A percentile compares a stretch with the other conserved stretches of the same genome.
phyloP scores from a whole-genome alignment of 2,888 invertebrate genomes.

The Panzeria rudis region DNA sequence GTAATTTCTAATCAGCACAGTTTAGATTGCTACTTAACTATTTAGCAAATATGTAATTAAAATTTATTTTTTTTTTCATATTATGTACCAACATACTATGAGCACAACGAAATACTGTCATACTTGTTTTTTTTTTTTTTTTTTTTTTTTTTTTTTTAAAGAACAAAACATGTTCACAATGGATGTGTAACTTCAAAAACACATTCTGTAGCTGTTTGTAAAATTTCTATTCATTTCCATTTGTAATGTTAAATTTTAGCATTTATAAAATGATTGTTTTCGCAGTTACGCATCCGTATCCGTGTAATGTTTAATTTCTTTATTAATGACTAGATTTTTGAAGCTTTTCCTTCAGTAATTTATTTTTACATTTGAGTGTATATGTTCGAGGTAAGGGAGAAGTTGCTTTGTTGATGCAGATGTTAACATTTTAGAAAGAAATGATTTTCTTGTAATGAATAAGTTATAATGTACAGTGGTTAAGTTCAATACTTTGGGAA shows the following conservation, averaged over 20 bases:
- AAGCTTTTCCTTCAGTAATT: slow-evolving; percentile 27
- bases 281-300: slow-evolving; percentile 29
- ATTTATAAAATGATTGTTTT: slow-evolving; percentile 45
- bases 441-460: slow-evolving; percentile 10
- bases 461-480: not conserved
- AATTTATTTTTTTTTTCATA: not conserved
- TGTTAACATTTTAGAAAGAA: slow-evolving; percentile 24
- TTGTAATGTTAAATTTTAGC: slow-evolving; percentile 31
- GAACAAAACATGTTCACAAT: slow-evolving; percentile 16
- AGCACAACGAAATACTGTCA: slow-evolving; percentile 7
- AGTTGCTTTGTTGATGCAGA: not conserved
- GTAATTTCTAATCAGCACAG: no score
- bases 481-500: not conserved
- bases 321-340: slow-evolving; percentile 45
- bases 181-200: slow-evolving; percentile 40
- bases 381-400: not conserved
- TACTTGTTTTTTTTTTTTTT: slow-evolving; percentile 15
- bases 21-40: not conserved
- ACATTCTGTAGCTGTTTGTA: slow-evolving; percentile 43
- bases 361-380: slow-evolving; percentile 2
- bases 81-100: not conserved
- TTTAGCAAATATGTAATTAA: not conserved
- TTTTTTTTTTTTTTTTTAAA: no score
- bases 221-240: slow-evolving; percentile 41
- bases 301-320: slow-evolving; percentile 54